Conservation (phyloP, 2,797 vertebrate genomes). For the Salmo trutta region DNA sequence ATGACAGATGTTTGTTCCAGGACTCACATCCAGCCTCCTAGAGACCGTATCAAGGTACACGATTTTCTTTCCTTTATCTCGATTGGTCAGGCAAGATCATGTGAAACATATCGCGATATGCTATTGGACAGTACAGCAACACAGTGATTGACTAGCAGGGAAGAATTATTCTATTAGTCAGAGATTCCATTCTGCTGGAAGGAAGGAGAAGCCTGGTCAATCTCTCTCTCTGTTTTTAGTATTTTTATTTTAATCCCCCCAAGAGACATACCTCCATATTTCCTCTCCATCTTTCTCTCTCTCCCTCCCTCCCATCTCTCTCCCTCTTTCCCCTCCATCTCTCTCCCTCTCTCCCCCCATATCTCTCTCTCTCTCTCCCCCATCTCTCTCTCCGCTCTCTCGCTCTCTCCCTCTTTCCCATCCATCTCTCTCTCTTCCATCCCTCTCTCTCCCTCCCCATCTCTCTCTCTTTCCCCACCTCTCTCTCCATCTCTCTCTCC, state of each 20-base stretch:
- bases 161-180: not conserved
- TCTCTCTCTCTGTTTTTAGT: conserved; percentile 27
- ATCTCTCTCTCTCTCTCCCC: not conserved
- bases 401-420: not conserved
- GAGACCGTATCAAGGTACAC: not conserved
- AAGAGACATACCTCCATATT: not conserved
- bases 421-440: not conserved
- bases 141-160: not conserved
- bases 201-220: not conserved
- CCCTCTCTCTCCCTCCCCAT: not conserved
- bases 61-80: not conserved
- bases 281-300: not conserved
- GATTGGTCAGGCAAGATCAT: not conserved
- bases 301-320: not conserved
- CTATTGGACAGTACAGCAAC: not conserved
- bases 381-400: not conserved
- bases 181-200: not conserved
- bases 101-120: too few relatives aligned
- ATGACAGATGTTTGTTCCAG: not conserved
- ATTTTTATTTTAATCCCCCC: not conserved
- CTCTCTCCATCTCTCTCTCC: not conserved
- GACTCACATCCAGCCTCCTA: too few relatives aligned
- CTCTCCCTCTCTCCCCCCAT: not conserved
- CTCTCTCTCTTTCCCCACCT: conserved; percentile 4
- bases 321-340: not conserved